Evolutionary conservation across 2,113 vertebrate species (phyloP).

Genomic region (Puffinus mauretanicus): DNA sequence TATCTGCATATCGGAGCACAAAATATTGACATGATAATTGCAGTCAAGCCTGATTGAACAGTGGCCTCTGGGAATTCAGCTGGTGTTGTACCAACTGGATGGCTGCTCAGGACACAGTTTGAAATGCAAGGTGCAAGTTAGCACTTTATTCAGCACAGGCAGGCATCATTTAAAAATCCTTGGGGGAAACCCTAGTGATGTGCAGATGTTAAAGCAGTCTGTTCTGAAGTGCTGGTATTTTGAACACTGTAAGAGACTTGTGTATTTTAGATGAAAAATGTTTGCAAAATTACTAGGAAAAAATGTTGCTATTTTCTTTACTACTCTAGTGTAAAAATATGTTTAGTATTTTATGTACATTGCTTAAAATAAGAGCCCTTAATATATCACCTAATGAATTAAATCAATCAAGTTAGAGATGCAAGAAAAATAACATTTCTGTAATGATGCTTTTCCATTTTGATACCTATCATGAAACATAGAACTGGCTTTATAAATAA

Average conservation of each 20-base stretch:
- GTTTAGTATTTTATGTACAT: background rate
- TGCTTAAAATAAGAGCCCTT: background rate
- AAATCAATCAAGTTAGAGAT: conserved; percentile 32
- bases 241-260: conserved; percentile 68
- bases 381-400: conserved; percentile 16
- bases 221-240: conserved; percentile 80
- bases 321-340: background rate
- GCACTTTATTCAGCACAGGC: conserved; percentile 86
- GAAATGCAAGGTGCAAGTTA: conserved; percentile 89
- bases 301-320: conserved; percentile 27
- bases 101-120: conserved; percentile 92
- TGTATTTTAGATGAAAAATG: conserved; percentile 69
- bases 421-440: background rate
- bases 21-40: conserved; percentile 99
- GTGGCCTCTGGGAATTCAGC: conserved; percentile 86
- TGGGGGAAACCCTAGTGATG: conserved; percentile 82
- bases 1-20: conserved; percentile 87
- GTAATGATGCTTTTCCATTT: background rate
- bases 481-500: background rate
- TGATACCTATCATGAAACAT: background rate
- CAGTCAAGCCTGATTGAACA: conserved; percentile 87
- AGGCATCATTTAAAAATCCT: conserved; percentile 91
- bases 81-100: conserved; percentile 90
- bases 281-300: conserved; percentile 51
- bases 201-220: conserved; percentile 86